Evolutionary conservation across 2,888 invertebrate genomes (phyloP), one percentile per base, ranked within the genome.

Genomic region (Caenorhabditis angaria): DNA sequence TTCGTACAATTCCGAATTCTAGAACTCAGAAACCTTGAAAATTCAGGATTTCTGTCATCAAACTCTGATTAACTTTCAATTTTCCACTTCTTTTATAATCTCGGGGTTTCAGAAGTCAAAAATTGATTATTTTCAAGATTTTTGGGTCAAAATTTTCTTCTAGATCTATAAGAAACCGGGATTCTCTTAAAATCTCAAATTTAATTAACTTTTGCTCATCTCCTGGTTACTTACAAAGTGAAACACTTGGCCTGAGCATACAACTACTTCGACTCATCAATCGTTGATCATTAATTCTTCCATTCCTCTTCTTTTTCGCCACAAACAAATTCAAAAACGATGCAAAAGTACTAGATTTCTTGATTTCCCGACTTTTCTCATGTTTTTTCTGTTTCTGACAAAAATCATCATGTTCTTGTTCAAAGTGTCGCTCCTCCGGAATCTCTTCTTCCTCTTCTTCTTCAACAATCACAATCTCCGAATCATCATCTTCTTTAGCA

Each of bases 261-360:
- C 72, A 72, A 59, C 60, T 64, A 57, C 72, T 72, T 14, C 72
- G 56, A n/a, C 67, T 61, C 72, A 72, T 72, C n/a, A 72, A 61
- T 35, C 72, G 56, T 41, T 41, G 41, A 41, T 41, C 2, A 41
- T 41, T 72, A 67, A 24, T 67, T 61, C 14, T 61, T 56, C 12
- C 70, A 59, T 67, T 64, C 58, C 41, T 12, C 18, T 14, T 6
- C 41, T 14, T 6, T 14, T 41, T 41, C 41, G 69, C 60, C 28
- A 74, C 74, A 61, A 74, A 74, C 62, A 74, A 60, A 58, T 69
- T 69, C 28, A 74, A 41, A 48, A 67, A 74, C 6, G 69, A 70
- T 10, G 74, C 70, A 25, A 74, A 74, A 25, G 74, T 74, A 57
- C 66, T 74, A 41, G 69, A 69, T 50, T 70, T 69, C 47, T 65